phyloP scores from a whole-genome alignment of 1,140 invertebrate species.

The Melipona quadrifasciata region DNA sequence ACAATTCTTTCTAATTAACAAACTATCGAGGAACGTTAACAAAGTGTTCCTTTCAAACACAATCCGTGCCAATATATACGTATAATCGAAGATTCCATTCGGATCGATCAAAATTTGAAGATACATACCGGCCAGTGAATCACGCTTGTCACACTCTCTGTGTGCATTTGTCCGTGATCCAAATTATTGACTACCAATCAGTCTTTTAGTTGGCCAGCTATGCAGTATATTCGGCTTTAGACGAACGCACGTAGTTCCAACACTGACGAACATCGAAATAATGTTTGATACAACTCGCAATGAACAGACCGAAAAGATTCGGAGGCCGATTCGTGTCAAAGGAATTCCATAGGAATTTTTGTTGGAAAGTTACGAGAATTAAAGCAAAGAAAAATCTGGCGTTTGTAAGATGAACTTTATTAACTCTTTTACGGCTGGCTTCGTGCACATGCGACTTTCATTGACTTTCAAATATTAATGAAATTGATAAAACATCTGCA shows the following conservation, averaged over 20 bases:
- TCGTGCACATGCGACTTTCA: too few relatives aligned
- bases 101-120: conserved; percentile 54
- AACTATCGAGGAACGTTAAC: background rate
- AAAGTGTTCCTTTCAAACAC: background rate
- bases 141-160: background rate
- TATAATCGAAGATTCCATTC: background rate
- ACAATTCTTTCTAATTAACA: background rate
- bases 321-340: background rate
- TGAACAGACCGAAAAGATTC: background rate
- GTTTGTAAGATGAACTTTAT: background rate
- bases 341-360: background rate
- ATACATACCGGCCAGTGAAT: background rate
- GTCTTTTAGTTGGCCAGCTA: background rate
- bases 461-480: too few relatives aligned
- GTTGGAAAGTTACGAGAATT: background rate
- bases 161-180: background rate
- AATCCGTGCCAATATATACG: background rate
- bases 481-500: too few relatives aligned
- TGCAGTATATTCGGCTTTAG: background rate
- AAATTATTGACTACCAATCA: conserved; percentile 23
- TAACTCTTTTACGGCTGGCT: too few relatives aligned
- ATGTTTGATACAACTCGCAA: background rate
- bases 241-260: background rate
- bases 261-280: background rate
- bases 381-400: background rate